phyloP scores from a whole-genome alignment of 2,888 invertebrate genomes.

The Epinotia bilunana region DNA sequence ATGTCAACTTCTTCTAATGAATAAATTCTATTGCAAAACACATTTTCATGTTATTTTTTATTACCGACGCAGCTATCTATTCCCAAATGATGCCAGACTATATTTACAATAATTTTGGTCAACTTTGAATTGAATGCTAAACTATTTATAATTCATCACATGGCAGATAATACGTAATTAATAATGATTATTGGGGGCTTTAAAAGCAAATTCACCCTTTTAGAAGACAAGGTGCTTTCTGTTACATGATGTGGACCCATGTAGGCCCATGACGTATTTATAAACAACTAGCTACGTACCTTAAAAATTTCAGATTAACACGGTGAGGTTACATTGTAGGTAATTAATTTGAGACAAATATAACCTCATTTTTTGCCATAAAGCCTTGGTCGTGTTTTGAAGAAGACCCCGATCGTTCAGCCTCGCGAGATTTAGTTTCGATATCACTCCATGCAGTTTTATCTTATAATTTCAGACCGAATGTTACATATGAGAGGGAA shows the following conservation, averaged over 20 bases:
- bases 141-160: not conserved
- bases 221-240: not conserved
- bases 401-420: constrained; percentile 19
- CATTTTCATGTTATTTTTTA: no score
- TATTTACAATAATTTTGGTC: no score
- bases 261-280: not conserved
- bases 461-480: not conserved
- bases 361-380: constrained; percentile 17
- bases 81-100: no score
- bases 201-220: not conserved
- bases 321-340: not conserved
- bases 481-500: not conserved
- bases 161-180: not conserved
- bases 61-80: not conserved
- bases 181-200: not conserved
- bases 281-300: no score
- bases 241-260: not conserved
- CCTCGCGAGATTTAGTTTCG: constrained; percentile 37
- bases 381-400: constrained; percentile 13
- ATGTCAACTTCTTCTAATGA: not conserved
- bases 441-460: constrained; percentile 19
- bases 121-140: not conserved
- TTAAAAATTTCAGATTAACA: not conserved
- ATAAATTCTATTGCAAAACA: not conserved
- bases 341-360: not conserved